Conservation (phyloP, 2,797 vertebrate species). For the Hemibagrus guttatus region DNA sequence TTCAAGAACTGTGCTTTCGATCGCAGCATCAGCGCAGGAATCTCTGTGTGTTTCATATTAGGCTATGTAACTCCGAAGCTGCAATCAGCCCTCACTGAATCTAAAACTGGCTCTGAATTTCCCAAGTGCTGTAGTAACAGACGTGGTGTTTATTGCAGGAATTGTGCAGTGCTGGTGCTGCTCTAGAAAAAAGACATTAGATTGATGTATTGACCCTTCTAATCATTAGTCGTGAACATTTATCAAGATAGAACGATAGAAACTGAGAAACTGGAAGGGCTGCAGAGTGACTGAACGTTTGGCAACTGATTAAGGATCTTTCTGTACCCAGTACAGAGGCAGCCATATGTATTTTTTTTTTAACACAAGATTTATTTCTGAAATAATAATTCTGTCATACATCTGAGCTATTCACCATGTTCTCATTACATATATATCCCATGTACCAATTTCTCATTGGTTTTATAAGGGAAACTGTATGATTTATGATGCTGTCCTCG, state of each 20-base stretch:
- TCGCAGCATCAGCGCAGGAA: slow-evolving; percentile 23
- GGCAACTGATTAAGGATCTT: slow-evolving; percentile 19
- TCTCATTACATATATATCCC: slow-evolving; percentile 1
- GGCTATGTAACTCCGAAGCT: background rate
- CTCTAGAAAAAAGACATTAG: slow-evolving; percentile 4
- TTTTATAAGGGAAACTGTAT: background rate
- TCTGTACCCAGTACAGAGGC: slow-evolving; percentile 12
- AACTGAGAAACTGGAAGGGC: background rate
- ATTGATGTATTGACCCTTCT: slow-evolving; percentile 14
- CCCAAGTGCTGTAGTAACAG: background rate
- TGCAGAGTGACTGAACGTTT: slow-evolving; percentile 5
- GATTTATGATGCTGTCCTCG: slow-evolving; percentile 22
- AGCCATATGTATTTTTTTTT: background rate
- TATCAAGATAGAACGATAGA: background rate
- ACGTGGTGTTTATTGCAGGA: background rate
- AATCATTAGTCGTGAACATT: slow-evolving; percentile 1
- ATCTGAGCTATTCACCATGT: background rate
- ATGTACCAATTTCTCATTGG: background rate
- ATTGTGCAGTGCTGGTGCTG: background rate
- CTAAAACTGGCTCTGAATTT: background rate
- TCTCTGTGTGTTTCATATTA: slow-evolving; percentile 35
- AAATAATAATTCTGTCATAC: slow-evolving; percentile 7
- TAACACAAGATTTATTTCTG: slow-evolving; percentile 21
- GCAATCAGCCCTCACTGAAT: background rate
- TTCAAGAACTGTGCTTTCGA: slow-evolving; percentile 13